phyloP scores from a whole-genome alignment of 2,113 vertebrate genomes.

The Haliaeetus leucogaster region DNA sequence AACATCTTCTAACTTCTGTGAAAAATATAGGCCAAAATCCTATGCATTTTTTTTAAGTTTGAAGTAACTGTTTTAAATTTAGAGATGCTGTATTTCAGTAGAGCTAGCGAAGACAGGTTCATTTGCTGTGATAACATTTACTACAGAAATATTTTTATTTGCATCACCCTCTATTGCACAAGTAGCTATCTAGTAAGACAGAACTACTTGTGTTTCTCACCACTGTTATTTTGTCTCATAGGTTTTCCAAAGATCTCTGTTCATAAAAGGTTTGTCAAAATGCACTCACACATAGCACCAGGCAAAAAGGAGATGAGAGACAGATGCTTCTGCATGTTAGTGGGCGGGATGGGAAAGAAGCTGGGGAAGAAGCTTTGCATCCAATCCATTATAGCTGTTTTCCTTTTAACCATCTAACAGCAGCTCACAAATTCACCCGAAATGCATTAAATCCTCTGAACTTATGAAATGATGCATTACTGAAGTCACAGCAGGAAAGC shows the following conservation, averaged over 20 bases:
- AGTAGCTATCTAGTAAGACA: not conserved
- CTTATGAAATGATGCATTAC: constrained; percentile 56
- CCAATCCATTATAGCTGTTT: constrained; percentile 50
- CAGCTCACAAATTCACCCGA: constrained; percentile 20
- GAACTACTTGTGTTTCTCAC: not conserved
- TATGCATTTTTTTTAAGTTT: not conserved
- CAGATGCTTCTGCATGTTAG: constrained; percentile 36
- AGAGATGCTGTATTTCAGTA: not conserved
- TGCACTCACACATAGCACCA: not conserved
- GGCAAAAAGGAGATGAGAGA: constrained; percentile 25
- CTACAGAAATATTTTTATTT: constrained; percentile 31
- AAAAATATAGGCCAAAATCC: not conserved
- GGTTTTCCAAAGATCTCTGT: constrained; percentile 3
- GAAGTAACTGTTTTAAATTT: not conserved
- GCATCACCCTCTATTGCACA: not conserved
- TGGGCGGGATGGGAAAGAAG: not conserved
- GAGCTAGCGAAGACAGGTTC: not conserved
- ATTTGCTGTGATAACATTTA: not conserved
- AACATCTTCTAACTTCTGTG: not conserved
- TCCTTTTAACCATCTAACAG: constrained; percentile 59
- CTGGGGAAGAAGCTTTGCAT: constrained; percentile 43
- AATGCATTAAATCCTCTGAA: constrained; percentile 54
- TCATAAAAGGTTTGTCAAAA: constrained; percentile 45
- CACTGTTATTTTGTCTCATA: not conserved
- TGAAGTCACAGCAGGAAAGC: constrained; percentile 65